Percentiles rank a stretch among this genome's conserved stretches.
Conservation (phyloP, 1,140 invertebrate species). For the Psix sp. region DNA sequence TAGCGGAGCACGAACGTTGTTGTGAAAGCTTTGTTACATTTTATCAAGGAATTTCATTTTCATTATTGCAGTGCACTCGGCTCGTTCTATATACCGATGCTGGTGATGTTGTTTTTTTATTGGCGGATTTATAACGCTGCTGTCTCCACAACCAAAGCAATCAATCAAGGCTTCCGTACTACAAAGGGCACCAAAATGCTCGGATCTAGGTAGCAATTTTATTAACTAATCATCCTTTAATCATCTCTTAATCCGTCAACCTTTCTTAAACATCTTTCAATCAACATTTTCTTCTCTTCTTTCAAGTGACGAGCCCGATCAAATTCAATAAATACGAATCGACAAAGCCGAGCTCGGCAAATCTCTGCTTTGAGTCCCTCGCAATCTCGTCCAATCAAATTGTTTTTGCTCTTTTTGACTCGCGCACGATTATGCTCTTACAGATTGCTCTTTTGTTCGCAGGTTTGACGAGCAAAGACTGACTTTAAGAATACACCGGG, state of each 20-base stretch:
- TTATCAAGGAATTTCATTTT: conserved; percentile 52
- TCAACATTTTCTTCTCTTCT: no score
- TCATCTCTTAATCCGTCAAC: no score
- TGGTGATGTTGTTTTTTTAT: conserved; percentile 98
- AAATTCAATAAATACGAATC: no score
- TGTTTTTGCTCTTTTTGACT: no score
- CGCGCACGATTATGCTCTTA: no score
- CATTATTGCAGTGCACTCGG: conserved; percentile 82
- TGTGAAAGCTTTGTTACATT: conserved; percentile 35
- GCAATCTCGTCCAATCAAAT: no score
- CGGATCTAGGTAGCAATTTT: conserved; percentile 73
- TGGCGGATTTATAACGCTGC: conserved; percentile 96
- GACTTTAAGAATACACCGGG: conserved; percentile 93
- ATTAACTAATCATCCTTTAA: no score
- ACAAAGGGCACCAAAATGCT: conserved; percentile 84
- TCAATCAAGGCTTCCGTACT: conserved; percentile 94
- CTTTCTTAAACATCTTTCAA: no score
- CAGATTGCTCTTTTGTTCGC: conserved; percentile 59
- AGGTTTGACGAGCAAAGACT: conserved; percentile 91
- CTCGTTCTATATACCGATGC: conserved; percentile 97
- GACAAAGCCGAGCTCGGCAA: no score
- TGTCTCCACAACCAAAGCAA: conserved; percentile 90
- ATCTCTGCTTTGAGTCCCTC: no score
- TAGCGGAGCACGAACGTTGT: conserved; percentile 35
- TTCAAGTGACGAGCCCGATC: no score